Percentiles rank a stretch among this genome's conserved stretches.
Evolutionary conservation across 2,113 vertebrate species (phyloP).

Genomic region (Halcyon malimbica): DNA sequence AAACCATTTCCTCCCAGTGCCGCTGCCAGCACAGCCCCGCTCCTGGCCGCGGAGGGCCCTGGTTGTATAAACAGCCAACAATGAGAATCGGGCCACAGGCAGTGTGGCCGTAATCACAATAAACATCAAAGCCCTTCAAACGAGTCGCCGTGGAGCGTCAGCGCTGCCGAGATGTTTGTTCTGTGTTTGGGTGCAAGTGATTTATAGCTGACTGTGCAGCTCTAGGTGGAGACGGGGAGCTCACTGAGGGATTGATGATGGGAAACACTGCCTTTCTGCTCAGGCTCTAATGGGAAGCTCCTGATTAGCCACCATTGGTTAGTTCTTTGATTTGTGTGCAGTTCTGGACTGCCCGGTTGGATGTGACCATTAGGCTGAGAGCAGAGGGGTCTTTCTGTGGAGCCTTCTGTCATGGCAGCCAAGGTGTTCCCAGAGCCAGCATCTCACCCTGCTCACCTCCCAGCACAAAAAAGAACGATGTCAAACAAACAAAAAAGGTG

Average conservation of each 20-base stretch:
- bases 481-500: neutral
- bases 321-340: neutral
- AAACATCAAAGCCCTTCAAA: slow-evolving; percentile 9
- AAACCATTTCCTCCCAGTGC: neutral
- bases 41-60: neutral
- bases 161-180: neutral
- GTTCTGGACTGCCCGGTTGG: neutral
- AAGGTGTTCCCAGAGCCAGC: neutral
- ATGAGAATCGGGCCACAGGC: neutral
- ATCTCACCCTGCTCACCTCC: neutral
- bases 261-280: neutral
- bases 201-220: neutral
- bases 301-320: rapidly evolving
- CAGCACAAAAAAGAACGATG: neutral
- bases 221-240: neutral
- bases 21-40: neutral
- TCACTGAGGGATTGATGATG: neutral
- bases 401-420: neutral
- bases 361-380: neutral
- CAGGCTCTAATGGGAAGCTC: neutral
- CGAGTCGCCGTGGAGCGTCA: rapidly evolving
- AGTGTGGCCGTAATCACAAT: neutral
- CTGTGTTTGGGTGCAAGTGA: neutral
- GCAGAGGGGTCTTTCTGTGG: neutral
- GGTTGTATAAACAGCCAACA: neutral